Conservation (phyloP, 2,797 vertebrate species). For the Lagocephalus sceleratus region DNA sequence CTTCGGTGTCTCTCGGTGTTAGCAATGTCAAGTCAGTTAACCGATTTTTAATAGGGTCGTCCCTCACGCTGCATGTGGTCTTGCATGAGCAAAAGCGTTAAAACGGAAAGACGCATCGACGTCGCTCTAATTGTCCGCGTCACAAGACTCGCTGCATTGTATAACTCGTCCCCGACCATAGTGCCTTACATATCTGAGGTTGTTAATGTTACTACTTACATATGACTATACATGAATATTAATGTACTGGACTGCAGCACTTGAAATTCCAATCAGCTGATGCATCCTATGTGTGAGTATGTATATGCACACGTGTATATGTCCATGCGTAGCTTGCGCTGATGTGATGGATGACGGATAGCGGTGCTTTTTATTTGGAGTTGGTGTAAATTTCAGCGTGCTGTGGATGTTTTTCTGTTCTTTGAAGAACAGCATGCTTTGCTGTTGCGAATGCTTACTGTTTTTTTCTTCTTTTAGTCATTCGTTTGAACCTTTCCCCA, state of each 20-base stretch:
- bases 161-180: conserved; percentile 97
- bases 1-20: conserved; percentile 88
- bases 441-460: conserved; percentile 87
- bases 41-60: conserved; percentile 81
- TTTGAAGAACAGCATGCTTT: conserved; percentile 86
- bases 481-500: conserved; percentile 59
- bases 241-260: conserved; percentile 99
- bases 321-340: conserved; percentile 76
- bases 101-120: conserved; percentile 85
- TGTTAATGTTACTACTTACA: conserved; percentile 98
- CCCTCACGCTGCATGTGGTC: conserved; percentile 99
- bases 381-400: conserved; percentile 73
- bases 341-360: conserved; percentile 78
- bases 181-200: conserved; percentile 99
- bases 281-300: conserved; percentile 80
- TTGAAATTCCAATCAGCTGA: conserved; percentile 94
- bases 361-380: conserved; percentile 85
- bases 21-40: conserved; percentile 93
- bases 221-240: conserved; percentile 85
- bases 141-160: conserved; percentile 97
- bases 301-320: conserved; percentile 74
- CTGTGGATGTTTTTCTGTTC: conserved; percentile 76
- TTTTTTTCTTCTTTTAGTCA: conserved; percentile 46
- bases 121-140: conserved; percentile 93
- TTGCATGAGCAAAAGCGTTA: conserved; percentile 95